A percentile compares a stretch with the other conserved stretches of the same genome.
Evolutionary conservation across 1,140 invertebrate genomes (phyloP).

Genomic region (Hypsibius dujardini): DNA sequence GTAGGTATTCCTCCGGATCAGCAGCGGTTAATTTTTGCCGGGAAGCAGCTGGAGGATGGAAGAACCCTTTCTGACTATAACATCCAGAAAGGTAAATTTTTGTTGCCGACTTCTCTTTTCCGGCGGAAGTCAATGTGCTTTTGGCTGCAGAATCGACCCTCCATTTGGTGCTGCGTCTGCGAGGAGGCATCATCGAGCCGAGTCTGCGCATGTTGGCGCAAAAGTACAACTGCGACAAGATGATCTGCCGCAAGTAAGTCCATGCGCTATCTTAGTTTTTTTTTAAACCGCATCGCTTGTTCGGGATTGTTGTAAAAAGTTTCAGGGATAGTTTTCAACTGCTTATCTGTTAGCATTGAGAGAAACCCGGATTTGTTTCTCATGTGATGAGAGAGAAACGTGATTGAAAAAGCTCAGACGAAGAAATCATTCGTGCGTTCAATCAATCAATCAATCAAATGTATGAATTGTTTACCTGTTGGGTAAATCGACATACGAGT

Average conservation of each 20-base stretch:
- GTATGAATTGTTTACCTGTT: too few species aligned
- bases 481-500: too few species aligned
- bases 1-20: slow-evolving; percentile 49
- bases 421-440: too few species aligned
- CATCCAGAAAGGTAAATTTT: slow-evolving; percentile 36
- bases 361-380: too few species aligned
- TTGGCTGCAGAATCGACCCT: slow-evolving; percentile 44
- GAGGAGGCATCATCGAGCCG: slow-evolving; percentile 87
- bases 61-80: slow-evolving; percentile 50
- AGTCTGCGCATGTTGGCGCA: slow-evolving; percentile 83
- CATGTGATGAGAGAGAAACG: too few species aligned
- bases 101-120: background rate
- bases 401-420: too few species aligned
- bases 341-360: too few species aligned
- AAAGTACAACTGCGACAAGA: slow-evolving; percentile 99
- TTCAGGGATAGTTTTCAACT: too few species aligned
- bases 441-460: too few species aligned
- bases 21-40: slow-evolving; percentile 51
- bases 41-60: slow-evolving; percentile 46
- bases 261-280: too few species aligned
- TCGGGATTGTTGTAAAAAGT: too few species aligned
- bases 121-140: slow-evolving; percentile 7
- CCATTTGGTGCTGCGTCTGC: slow-evolving; percentile 45
- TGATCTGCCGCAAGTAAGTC: slow-evolving; percentile 83
- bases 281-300: too few species aligned